A percentile compares a stretch with the other conserved stretches of the same genome.
phyloP scores from a whole-genome alignment of 2,113 vertebrate species.

The Aldabrachelys gigantea region DNA sequence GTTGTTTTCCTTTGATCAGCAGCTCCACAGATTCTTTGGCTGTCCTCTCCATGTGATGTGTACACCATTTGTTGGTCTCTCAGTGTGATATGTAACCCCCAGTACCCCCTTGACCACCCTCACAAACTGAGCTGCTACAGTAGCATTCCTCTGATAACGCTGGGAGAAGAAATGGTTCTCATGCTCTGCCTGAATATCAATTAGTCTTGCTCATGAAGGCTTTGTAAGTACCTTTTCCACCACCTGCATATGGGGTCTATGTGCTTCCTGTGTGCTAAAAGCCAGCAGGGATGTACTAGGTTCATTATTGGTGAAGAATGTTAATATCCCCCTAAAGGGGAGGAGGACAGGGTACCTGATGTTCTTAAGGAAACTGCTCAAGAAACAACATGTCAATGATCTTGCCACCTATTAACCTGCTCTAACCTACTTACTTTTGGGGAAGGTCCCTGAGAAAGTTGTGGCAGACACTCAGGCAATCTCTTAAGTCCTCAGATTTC shows the following conservation, averaged over 20 bases:
- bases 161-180: not conserved
- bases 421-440: not conserved
- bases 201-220: not conserved
- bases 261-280: not conserved
- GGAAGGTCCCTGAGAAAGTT: not conserved
- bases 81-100: not conserved
- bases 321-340: not conserved
- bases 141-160: not conserved
- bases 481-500: not conserved
- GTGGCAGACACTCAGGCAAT: not conserved
- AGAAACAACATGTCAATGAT: not conserved
- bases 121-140: not conserved
- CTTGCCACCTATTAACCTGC: not conserved
- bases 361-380: not conserved
- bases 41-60: not conserved
- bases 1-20: not conserved
- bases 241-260: not conserved
- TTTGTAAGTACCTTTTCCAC: not conserved
- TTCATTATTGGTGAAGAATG: not conserved
- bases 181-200: not conserved
- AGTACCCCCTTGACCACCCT: no score
- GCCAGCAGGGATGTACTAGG: not conserved
- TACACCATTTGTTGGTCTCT: not conserved
- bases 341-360: not conserved
- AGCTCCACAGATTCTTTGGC: not conserved